Percentiles rank a stretch among this genome's conserved stretches.
Conservation (phyloP, 2,113 vertebrate species). For the Phyllostomus hastatus region DNA sequence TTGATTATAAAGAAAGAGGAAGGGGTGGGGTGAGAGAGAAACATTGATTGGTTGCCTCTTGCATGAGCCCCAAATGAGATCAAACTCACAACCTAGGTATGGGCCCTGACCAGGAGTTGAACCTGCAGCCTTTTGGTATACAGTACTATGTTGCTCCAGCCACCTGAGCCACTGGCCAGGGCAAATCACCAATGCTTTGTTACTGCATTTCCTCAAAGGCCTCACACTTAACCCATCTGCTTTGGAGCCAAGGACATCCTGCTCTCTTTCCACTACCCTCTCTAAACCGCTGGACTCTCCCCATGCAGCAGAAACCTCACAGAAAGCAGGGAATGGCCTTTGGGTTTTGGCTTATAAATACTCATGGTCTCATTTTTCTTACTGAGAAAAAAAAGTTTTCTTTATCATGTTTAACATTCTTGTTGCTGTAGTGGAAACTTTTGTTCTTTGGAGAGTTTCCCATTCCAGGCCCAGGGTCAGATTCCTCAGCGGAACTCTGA, state of each 20-base stretch:
- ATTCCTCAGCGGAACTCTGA: constrained; percentile 56
- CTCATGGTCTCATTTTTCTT: constrained; percentile 49
- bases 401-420: constrained; percentile 69
- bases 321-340: constrained; percentile 40
- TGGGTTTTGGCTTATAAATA: constrained; percentile 59
- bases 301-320: neutral
- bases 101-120: too few species aligned
- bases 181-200: neutral
- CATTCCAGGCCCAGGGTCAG: constrained; percentile 62
- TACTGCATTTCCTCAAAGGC: neutral
- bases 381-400: constrained; percentile 6
- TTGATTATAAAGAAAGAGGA: too few species aligned
- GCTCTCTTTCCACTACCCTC: neutral
- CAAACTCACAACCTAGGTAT: too few species aligned
- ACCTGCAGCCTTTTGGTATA: too few species aligned
- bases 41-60: too few species aligned
- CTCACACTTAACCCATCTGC: neutral
- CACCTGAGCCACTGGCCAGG: too few species aligned
- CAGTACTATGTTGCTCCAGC: too few species aligned
- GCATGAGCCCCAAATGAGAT: too few species aligned
- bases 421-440: constrained; percentile 76
- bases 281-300: neutral
- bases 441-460: constrained; percentile 67
- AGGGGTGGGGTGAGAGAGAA: too few species aligned
- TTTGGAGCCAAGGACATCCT: neutral